phyloP scores from a whole-genome alignment of 2,888 invertebrate genomes.

The Tetragnatha montana region DNA sequence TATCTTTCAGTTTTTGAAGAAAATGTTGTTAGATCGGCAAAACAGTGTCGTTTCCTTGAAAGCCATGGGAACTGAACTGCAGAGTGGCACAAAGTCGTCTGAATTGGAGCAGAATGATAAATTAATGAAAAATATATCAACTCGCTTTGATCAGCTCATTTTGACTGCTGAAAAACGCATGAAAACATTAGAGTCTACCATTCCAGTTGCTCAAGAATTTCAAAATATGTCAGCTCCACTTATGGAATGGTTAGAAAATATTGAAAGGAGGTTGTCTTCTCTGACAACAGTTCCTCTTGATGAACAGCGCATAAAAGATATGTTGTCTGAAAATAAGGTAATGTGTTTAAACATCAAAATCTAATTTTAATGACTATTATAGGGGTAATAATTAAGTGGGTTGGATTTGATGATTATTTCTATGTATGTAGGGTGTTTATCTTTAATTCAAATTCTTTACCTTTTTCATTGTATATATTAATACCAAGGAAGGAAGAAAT shows the following conservation, averaged over 20 bases:
- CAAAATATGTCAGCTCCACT: conserved; percentile 83
- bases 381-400: too few species aligned
- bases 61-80: conserved; percentile 93
- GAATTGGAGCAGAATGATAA: conserved; percentile 91
- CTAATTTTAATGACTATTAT: too few species aligned
- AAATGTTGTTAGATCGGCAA: conserved; percentile 95
- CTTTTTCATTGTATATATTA: too few species aligned
- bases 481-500: too few species aligned
- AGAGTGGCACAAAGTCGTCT: conserved; percentile 87
- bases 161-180: conserved; percentile 90
- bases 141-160: conserved; percentile 89
- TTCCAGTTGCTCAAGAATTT: conserved; percentile 92
- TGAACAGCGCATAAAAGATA: conserved; percentile 92
- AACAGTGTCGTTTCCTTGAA: conserved; percentile 94
- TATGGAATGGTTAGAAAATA: conserved; percentile 90
- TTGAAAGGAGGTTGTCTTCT: conserved; percentile 89
- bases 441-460: neutral
- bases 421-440: neutral
- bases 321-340: conserved; percentile 91
- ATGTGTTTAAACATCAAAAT: conserved; percentile 69
- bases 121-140: conserved; percentile 90
- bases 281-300: conserved; percentile 95
- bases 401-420: too few species aligned
- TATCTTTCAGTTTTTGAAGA: conserved; percentile 86
- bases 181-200: conserved; percentile 91